Evolutionary conservation across 1,140 invertebrate species (phyloP), one percentile per base, ranked within the genome.

Genomic region (Branchinecta lynchi): DNA sequence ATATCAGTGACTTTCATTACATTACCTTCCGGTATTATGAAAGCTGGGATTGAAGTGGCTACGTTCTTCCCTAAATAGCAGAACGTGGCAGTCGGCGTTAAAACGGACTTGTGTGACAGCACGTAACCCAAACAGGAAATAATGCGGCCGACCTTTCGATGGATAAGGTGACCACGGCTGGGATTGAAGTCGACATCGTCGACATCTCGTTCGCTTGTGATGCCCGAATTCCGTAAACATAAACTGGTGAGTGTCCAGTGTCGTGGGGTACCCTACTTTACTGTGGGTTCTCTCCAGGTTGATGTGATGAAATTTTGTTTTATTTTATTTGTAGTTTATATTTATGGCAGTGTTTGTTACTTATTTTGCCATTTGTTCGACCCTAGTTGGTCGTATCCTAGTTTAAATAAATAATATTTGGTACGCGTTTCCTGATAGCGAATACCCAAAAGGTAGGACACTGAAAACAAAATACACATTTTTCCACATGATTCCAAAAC

Each of bases 381-480:
- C n/a, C n/a, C n/a, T n/a, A n/a, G n/a, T n/a, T n/a, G n/a, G n/a
- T n/a, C n/a, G n/a, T n/a, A n/a, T n/a, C n/a, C n/a, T n/a, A n/a
- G n/a, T n/a, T n/a, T n/a, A n/a, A n/a, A n/a, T n/a, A n/a, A n/a
- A n/a, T n/a, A n/a, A n/a, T n/a, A 9, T n/a, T n/a, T 51, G 9
- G 9, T 51, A 51, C n/a, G 46, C 46, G 46, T 9, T 9, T 9
- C 46, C 46, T 51, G 46, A n/a, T 9, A 51, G n/a, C n/a, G 46
- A 51, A 51, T 51, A 51, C 9, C 46, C 46, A n/a, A 51, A 51
- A 51, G 46, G 46, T 51, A 51, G 9, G n/a, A 51, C 46, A 51
- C n/a, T n/a, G n/a, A 51, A 51, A 51, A 51, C 46, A 51, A 51
- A 51, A 51, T 51, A 51, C n/a, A 51, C 46, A 9, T n/a, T n/a